These are phyloP conservation scores for Drosophila pachea DNA, from an alignment of 1,140 invertebrate species.

Conservation along the genomic window DNA sequence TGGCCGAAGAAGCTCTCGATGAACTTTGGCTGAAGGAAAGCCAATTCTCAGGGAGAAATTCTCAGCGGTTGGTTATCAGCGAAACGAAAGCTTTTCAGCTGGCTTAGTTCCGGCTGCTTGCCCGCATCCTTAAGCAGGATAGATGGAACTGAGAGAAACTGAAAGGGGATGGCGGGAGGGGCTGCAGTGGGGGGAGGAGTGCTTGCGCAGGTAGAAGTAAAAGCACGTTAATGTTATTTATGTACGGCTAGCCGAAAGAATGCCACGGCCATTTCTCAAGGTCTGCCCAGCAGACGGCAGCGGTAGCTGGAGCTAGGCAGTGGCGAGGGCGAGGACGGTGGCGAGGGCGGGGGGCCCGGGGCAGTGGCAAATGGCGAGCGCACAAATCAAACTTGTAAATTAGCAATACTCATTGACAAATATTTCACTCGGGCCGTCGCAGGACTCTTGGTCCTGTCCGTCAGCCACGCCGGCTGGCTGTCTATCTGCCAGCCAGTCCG, in stretches of 20 bases:
- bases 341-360: constrained; percentile 17
- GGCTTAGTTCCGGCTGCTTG: too few relatives aligned
- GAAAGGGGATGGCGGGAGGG: too few relatives aligned
- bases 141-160: too few relatives aligned
- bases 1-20: too few relatives aligned
- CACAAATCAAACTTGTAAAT: constrained; percentile 78
- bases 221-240: constrained; percentile 58
- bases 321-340: background rate
- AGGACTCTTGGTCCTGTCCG: constrained; percentile 39
- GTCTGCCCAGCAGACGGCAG: background rate
- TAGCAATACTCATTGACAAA: constrained; percentile 78
- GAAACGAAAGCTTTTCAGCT: too few relatives aligned
- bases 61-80: too few relatives aligned
- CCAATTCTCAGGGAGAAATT: too few relatives aligned
- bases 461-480: constrained; percentile 13
- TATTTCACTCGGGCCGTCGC: constrained; percentile 64
- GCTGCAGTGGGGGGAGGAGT: too few relatives aligned
- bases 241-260: constrained; percentile 72
- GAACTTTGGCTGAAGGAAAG: too few relatives aligned
- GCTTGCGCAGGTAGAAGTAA: too few relatives aligned
- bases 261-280: constrained; percentile 63
- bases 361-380: constrained; percentile 13
- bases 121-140: too few relatives aligned
- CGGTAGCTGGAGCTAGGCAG: background rate
- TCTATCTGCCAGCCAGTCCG: constrained; percentile 9